Conservation (phyloP, 2,888 invertebrate species). For the Eupithecia tripunctaria region DNA sequence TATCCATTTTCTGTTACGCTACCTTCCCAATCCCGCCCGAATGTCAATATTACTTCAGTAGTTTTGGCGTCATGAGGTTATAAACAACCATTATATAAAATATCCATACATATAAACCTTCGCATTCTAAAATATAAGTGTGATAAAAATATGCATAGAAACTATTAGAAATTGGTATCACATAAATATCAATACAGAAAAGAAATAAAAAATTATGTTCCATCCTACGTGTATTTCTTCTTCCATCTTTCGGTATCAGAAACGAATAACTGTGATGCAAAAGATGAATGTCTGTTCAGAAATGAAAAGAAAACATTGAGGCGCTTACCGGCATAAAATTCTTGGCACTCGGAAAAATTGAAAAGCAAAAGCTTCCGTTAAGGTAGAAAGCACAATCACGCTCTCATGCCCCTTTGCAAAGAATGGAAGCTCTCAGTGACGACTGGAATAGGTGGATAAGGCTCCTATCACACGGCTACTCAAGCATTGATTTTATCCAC, state of each 20-base stretch:
- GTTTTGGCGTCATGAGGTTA: too few relatives aligned
- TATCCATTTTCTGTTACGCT: too few relatives aligned
- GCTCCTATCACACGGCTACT: constrained; percentile 25
- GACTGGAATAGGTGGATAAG: constrained; percentile 28
- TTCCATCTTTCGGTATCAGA: not conserved
- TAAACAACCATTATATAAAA: too few relatives aligned
- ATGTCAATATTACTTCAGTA: too few relatives aligned
- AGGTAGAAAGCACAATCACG: constrained; percentile 70
- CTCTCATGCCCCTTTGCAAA: constrained; percentile 67
- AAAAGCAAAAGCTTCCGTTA: constrained; percentile 76
- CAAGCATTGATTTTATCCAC: constrained; percentile 21
- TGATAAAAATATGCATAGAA: too few relatives aligned
- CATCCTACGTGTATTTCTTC: not conserved
- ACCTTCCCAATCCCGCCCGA: too few relatives aligned
- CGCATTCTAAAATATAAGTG: too few relatives aligned
- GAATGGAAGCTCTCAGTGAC: constrained; percentile 52
- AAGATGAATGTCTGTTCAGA: constrained; percentile 67
- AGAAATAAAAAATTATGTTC: not conserved
- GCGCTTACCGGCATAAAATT: constrained; percentile 67
- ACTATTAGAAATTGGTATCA: not conserved
- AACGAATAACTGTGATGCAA: constrained; percentile 19
- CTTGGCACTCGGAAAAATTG: constrained; percentile 79
- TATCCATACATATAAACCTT: too few relatives aligned
- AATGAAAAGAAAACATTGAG: constrained; percentile 77
- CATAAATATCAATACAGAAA: not conserved